Evolutionary conservation across 2,888 invertebrate genomes (phyloP).

Genomic region (Cremastinae sp.): DNA sequence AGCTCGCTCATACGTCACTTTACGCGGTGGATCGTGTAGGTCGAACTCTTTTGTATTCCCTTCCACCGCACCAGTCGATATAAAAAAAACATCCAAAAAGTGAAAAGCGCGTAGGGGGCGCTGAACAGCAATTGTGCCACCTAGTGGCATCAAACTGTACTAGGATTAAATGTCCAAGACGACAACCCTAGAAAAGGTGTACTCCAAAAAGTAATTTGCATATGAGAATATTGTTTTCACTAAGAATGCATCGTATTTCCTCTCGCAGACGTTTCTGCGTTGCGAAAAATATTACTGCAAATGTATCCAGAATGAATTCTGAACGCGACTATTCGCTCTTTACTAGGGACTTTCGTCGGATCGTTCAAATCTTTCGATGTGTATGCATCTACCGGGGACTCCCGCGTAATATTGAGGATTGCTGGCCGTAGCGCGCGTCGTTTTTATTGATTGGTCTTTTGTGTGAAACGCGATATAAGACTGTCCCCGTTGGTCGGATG

Average conservation of each 20-base stretch:
- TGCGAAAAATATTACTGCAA: too few species aligned
- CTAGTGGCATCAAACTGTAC: too few species aligned
- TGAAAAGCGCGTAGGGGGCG: too few species aligned
- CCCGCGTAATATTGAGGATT: constrained; percentile 73
- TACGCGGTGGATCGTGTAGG: constrained; percentile 2
- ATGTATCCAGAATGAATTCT: too few species aligned
- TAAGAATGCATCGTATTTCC: too few species aligned
- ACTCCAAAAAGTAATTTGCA: too few species aligned
- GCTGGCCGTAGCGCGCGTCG: constrained; percentile 58
- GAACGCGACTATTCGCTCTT: not conserved
- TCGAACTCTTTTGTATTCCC: constrained; percentile 13
- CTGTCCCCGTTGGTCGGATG: constrained; percentile 76
- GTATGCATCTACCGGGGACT: constrained; percentile 40
- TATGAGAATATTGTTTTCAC: too few species aligned
- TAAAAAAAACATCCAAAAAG: too few species aligned
- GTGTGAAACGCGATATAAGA: constrained; percentile 73
- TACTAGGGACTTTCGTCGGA: constrained; percentile 10
- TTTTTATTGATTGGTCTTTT: constrained; percentile 79
- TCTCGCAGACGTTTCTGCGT: too few species aligned
- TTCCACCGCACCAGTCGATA: not conserved
- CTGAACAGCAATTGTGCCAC: too few species aligned
- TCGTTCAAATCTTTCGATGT: not conserved
- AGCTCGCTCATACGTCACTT: constrained; percentile 7
- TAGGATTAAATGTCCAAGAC: too few species aligned
- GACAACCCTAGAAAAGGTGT: too few species aligned